A percentile compares a stretch with the other conserved stretches of the same genome.
phyloP scores from a whole-genome alignment of 1,140 invertebrate species.

The Orchestia grillus region DNA sequence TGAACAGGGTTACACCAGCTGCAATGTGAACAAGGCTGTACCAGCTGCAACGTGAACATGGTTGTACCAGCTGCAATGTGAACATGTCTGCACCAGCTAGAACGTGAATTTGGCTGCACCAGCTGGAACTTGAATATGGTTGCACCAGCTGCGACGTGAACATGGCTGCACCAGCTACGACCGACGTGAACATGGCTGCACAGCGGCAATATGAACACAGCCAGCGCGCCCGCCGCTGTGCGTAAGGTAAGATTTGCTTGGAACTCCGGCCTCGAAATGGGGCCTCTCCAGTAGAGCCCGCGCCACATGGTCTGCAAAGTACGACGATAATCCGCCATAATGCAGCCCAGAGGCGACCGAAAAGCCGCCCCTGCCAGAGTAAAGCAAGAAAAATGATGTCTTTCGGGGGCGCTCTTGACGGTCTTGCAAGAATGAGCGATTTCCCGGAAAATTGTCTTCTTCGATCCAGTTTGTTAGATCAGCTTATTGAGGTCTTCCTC shows the following conservation, averaged over 20 bases:
- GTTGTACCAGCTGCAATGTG: not conserved
- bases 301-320: constrained; percentile 44
- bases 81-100: not conserved
- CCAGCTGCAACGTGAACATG: not conserved
- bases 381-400: constrained; percentile 34
- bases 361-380: constrained; percentile 37
- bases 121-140: not conserved
- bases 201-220: not conserved
- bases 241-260: not conserved
- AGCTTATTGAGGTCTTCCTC: not conserved
- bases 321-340: constrained; percentile 48
- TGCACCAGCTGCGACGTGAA: not conserved
- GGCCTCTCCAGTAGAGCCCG: not conserved
- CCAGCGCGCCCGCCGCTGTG: not conserved
- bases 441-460: not conserved
- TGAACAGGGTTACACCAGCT: not conserved
- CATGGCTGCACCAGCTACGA: not conserved
- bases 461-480: not conserved
- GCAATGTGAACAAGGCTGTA: not conserved
- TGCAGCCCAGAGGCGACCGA: constrained; percentile 14
- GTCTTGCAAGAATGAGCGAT: not conserved
- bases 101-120: not conserved
- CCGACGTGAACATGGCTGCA: not conserved
- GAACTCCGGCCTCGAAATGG: not conserved
- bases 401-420: not conserved